Conservation (phyloP, 2,113 vertebrate species). For the Podocnemis expansa region DNA sequence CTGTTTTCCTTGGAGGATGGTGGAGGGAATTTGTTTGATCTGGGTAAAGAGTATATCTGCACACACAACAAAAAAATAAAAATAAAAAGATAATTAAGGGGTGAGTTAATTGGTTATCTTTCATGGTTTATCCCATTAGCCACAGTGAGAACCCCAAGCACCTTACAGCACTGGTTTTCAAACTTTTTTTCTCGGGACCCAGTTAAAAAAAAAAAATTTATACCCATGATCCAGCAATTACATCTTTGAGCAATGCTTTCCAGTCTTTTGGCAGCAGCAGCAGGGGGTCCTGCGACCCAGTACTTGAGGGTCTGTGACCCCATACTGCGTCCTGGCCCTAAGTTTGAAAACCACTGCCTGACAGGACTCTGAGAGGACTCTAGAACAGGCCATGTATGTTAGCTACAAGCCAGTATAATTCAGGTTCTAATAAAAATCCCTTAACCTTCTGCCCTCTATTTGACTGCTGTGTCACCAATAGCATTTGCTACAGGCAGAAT, state of each 20-base stretch:
- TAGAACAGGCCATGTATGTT: constrained; percentile 40
- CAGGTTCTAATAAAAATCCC: constrained; percentile 1
- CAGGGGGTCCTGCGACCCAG: no score
- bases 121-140: background rate
- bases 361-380: constrained; percentile 56
- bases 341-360: no score
- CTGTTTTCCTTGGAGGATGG: background rate
- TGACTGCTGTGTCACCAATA: constrained; percentile 42
- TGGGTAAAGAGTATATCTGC: background rate
- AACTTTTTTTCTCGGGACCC: no score
- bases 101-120: background rate
- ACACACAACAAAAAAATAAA: background rate
- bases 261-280: no score
- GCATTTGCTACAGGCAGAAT: constrained; percentile 38
- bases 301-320: no score
- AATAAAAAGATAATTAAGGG: background rate
- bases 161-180: no score
- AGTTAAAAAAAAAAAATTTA: no score
- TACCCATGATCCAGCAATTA: no score
- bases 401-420: constrained; percentile 58
- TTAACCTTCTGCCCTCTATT: constrained; percentile 23
- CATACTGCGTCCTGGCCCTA: no score
- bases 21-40: background rate
- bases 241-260: no score
- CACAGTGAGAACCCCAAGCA: constrained; percentile 32